These are phyloP conservation scores for Protaetia brevitarsis DNA, from an alignment of 1,140 invertebrate genomes.

Conservation along the genomic window DNA sequence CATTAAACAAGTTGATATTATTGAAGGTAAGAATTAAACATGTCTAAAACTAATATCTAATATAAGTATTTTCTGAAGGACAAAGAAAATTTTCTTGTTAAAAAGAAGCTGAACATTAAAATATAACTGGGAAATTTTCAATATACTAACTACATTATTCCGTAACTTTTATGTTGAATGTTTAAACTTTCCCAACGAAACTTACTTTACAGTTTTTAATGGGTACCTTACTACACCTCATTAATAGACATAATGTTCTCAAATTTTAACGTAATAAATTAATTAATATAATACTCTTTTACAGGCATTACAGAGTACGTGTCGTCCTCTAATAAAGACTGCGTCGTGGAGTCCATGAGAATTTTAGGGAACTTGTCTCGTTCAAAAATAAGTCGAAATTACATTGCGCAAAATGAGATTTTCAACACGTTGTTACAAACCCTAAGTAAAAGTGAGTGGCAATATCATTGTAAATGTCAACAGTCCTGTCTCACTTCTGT, in stretches of 20 bases:
- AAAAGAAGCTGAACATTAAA: no score
- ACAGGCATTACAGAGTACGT: conserved; percentile 43
- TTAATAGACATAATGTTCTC: no score
- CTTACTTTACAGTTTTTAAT: no score
- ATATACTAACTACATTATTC: no score
- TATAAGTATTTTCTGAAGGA: no score
- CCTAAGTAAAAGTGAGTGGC: conserved; percentile 37
- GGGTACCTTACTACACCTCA: no score
- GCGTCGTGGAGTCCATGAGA: conserved; percentile 59
- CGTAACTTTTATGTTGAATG: no score
- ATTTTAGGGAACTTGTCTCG: conserved; percentile 67
- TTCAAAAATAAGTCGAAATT: conserved; percentile 57
- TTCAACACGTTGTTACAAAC: conserved; percentile 38
- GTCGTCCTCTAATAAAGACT: conserved; percentile 53
- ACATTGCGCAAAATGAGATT: conserved; percentile 53
- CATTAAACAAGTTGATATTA: conserved; percentile 46
- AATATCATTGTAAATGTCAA: not conserved
- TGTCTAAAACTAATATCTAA: no score
- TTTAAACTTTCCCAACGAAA: no score
- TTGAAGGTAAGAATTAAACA: conserved; percentile 40
- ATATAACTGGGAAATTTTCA: no score
- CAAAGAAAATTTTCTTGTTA: no score
- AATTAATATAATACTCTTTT: conserved; percentile 27
- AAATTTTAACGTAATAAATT: no score
- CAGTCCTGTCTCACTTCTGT: conserved; percentile 25